Conservation (phyloP, 1,140 invertebrate species). For the Pseudomyrmex sp. region DNA sequence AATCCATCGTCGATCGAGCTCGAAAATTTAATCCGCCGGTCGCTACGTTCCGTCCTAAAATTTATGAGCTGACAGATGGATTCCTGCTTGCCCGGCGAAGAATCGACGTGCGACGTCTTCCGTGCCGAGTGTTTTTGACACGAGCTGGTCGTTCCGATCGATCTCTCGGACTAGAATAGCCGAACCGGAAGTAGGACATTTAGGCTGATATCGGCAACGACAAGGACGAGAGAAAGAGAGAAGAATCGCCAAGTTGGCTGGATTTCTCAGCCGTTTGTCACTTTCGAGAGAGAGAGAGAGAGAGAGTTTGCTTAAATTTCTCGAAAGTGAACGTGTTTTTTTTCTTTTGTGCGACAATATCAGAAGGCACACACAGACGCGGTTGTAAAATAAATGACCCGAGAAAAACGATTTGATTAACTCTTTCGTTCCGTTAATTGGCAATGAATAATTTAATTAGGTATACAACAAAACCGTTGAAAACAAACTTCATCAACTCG, state of each 20-base stretch:
- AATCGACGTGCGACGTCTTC: conserved; percentile 61
- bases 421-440: background rate
- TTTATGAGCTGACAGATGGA: conserved; percentile 56
- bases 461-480: conserved; percentile 16
- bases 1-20: conserved; percentile 24
- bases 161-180: conserved; percentile 55
- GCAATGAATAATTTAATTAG: conserved; percentile 13
- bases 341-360: background rate
- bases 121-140: conserved; percentile 69
- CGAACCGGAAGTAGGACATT: conserved; percentile 69
- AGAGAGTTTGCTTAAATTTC: conserved; percentile 11
- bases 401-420: background rate
- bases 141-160: conserved; percentile 60
- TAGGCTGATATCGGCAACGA: conserved; percentile 59
- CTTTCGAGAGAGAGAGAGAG: background rate
- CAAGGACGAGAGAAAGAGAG: conserved; percentile 12
- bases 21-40: conserved; percentile 39
- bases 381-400: no score
- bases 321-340: conserved; percentile 15
- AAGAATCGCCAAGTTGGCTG: conserved; percentile 38
- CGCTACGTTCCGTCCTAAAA: conserved; percentile 42
- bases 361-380: no score
- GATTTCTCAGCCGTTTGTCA: background rate
- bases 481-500: background rate
- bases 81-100: conserved; percentile 32